phyloP scores from a whole-genome alignment of 2,113 vertebrate genomes.

The Lanius collurio region DNA sequence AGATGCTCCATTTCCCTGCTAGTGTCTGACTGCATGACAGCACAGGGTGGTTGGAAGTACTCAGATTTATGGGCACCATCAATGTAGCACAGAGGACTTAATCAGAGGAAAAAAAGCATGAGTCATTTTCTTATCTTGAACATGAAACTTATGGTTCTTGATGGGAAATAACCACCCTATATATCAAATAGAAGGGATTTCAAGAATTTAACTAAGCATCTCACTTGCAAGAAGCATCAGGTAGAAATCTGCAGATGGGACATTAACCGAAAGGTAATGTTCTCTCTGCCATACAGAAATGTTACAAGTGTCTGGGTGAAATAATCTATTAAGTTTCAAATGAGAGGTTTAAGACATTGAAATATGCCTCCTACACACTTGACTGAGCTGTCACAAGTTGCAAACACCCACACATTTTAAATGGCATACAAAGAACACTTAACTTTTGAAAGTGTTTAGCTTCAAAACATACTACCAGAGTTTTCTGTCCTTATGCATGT shows the following conservation, averaged over 20 bases:
- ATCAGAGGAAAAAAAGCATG: neutral
- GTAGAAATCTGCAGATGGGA: neutral
- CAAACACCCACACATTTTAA: neutral
- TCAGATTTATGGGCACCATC: neutral
- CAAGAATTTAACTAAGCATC: neutral
- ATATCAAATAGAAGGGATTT: neutral
- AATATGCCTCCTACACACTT: neutral
- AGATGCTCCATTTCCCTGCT: neutral
- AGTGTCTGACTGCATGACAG: neutral
- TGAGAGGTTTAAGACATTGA: neutral
- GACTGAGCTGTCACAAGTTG: neutral
- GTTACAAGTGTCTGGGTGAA: neutral
- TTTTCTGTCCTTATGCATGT: neutral
- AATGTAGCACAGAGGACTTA: neutral
- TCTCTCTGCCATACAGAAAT: neutral
- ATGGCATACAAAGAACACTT: neutral
- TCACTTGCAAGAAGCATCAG: neutral
- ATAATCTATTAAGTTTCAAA: neutral
- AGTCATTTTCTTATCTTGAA: neutral
- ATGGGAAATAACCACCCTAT: neutral
- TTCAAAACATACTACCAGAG: neutral
- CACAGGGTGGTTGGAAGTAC: neutral
- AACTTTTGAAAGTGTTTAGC: neutral
- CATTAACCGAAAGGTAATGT: neutral
- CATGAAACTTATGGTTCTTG: neutral